Evolutionary conservation across 1,140 invertebrate genomes (phyloP).

Genomic region (Drosophila navojoa): DNA sequence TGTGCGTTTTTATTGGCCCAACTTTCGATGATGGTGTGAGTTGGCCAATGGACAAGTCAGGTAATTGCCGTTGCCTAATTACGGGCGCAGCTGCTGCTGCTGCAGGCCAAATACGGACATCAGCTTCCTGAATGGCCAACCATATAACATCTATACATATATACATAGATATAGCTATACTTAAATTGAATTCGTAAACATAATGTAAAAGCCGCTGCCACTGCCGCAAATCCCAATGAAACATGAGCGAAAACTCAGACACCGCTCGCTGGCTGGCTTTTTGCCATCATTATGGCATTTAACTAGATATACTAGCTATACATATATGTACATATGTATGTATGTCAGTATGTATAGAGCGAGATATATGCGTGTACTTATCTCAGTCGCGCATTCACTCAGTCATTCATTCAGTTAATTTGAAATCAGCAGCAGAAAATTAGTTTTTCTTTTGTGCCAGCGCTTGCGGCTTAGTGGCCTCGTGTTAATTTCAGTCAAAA

Average conservation of each 20-base stretch:
- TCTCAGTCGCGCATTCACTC: constrained; percentile 45
- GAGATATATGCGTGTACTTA: constrained; percentile 19
- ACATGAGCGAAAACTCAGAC: constrained; percentile 8
- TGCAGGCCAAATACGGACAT: constrained; percentile 3
- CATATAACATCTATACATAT: constrained; percentile 12
- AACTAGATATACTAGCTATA: background rate
- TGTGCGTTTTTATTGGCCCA: constrained; percentile 41
- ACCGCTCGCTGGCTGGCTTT: background rate
- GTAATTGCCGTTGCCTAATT: constrained; percentile 47
- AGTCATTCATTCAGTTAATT: constrained; percentile 79
- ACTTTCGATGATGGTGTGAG: constrained; percentile 7
- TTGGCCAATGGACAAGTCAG: constrained; percentile 8
- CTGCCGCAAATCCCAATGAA: constrained; percentile 16
- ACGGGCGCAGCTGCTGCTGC: constrained; percentile 40
- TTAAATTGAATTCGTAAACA: constrained; percentile 16
- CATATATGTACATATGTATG: too few relatives aligned
- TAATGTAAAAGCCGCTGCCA: background rate
- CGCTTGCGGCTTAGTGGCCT: constrained; percentile 51
- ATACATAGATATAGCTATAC: background rate
- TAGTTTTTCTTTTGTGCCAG: constrained; percentile 66
- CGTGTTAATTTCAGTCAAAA: constrained; percentile 30
- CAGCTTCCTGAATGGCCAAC: too few relatives aligned
- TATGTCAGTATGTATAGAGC: background rate
- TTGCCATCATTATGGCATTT: constrained; percentile 26
- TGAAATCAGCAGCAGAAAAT: constrained; percentile 83